Evolutionary conservation across 1,140 invertebrate genomes (phyloP), one percentile per base, ranked within the genome.

Genomic region (Neomicropteryx cornuta): DNA sequence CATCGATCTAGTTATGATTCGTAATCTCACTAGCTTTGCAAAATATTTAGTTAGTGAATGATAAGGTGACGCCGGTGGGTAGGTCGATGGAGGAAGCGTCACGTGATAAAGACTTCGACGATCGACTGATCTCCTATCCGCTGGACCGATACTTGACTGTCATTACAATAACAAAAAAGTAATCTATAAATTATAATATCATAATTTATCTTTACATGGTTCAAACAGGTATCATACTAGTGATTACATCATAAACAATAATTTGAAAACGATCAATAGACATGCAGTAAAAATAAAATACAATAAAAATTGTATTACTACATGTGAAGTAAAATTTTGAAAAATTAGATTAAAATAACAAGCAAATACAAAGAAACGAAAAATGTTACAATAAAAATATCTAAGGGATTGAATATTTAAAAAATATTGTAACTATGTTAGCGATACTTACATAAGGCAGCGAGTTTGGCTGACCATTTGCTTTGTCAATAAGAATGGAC

Each of bases 41-140:
- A 85, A 85, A 51, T 77, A 79, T 49, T 76, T 78, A 16, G 82
- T 83, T 18, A 88, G 70, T 29, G 76, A 75, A 45, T 76, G 70
- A 53, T 80, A 83, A 11, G 79, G 79, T 17, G 76, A 72, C 33
- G 76, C 73, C 30, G 76, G 68, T 31, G 75, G 76, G 60, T 79
- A 79, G 43, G 66, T 70, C 44, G 65, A 62, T 31, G 76, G 73
- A 36, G 77, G 77, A 43, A 75, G 54, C 27, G 73, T 76, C 38
- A 72, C 56, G 41, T 68, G 64, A 59, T 68, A 75, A 39, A 68
- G 56, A 47, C 62, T 63, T 39, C 55, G 52, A 37, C 66, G 58
- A 44, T 60, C 42, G 44, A 66, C 58, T 41, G 38, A 32, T 18
- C 35, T 29, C 5, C 34, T 18, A 33, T 30, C 32, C 17, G 41